These are phyloP conservation scores for Zosterops hypoxanthus DNA, from an alignment of 2,113 vertebrate genomes.

Conservation along the genomic window DNA sequence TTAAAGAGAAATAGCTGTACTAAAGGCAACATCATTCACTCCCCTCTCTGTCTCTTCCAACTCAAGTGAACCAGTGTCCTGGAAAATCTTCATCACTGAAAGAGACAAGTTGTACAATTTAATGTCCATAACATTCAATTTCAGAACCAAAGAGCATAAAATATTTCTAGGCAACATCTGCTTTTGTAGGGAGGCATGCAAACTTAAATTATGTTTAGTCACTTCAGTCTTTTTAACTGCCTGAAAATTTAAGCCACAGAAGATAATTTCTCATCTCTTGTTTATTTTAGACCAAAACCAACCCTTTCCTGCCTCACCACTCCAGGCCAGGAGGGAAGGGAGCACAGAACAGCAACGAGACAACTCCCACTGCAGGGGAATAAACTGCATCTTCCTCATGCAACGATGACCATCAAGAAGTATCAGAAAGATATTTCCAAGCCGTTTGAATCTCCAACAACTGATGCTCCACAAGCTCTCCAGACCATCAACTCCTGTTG, in stretches of 20 bases:
- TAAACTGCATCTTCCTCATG: background rate
- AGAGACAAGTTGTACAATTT: background rate
- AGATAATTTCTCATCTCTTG: background rate
- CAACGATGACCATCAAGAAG: background rate
- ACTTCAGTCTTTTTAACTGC: background rate
- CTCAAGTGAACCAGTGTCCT: background rate
- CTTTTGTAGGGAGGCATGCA: background rate
- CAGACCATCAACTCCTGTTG: background rate
- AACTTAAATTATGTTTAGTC: background rate
- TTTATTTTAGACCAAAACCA: background rate
- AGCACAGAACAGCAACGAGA: background rate
- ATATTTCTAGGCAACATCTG: background rate
- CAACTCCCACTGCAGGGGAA: background rate
- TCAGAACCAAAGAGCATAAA: slow-evolving; percentile 19
- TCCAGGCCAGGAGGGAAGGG: background rate
- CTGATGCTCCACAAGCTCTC: background rate
- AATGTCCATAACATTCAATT: background rate
- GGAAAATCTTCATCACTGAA: background rate
- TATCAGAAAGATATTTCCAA: background rate
- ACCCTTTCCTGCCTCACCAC: background rate
- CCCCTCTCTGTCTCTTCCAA: background rate
- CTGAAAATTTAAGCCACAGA: slow-evolving; percentile 1
- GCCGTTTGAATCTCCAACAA: background rate
- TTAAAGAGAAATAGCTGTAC: background rate
- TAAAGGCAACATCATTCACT: background rate